Evolutionary conservation across 2,113 vertebrate species (phyloP), one percentile per base, ranked within the genome.

Genomic region (Hyperoodon ampullatus): DNA sequence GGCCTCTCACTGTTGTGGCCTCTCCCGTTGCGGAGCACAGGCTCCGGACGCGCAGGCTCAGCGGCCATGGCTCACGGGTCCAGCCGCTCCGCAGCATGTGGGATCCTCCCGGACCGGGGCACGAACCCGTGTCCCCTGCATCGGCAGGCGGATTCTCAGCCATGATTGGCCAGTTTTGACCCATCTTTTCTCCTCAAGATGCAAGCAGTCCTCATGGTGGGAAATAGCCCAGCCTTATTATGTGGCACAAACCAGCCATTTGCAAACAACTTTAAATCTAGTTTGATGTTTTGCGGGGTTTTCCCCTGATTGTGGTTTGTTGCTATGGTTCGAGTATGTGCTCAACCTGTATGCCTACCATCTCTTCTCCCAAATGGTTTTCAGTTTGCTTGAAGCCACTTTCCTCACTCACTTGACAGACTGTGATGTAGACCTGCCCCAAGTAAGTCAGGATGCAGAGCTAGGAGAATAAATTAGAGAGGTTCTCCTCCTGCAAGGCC

Each of bases 381-480:
- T 84, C 61, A 35, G 42, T 95, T 95, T 84, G 50, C 86, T 65
- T 9, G 44, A 97, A 95, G 97, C 71, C 61, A 94, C 85, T 90
- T 93, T 91, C 58, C 65, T 81, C 24, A 28, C 39, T 88, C 88
- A 39, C 33, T 95, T 63, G 50, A 42, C 74, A 72, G 88, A 71
- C 55, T 66, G 53, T 21, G 61, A 42, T 39, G 88, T 15, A 91
- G 95, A 87, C 87, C 83, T 47, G 19, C 83, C 95, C 92, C 89
- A 83, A 85, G 53, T 97, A 97, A 98, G 96, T 98, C 96, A 97
- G 94, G 88, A n/a, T 30, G 14, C 77, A 19, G 68, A 77, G 80
- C 60, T 33, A 50, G 87, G 94, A 90, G 88, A 86, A 66, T 61
- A 89, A 87, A 53, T 78, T 9, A 72, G 66, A 88, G 30, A 93